phyloP scores from a whole-genome alignment of 2,797 vertebrate genomes.

The Rhinichthys osculus region DNA sequence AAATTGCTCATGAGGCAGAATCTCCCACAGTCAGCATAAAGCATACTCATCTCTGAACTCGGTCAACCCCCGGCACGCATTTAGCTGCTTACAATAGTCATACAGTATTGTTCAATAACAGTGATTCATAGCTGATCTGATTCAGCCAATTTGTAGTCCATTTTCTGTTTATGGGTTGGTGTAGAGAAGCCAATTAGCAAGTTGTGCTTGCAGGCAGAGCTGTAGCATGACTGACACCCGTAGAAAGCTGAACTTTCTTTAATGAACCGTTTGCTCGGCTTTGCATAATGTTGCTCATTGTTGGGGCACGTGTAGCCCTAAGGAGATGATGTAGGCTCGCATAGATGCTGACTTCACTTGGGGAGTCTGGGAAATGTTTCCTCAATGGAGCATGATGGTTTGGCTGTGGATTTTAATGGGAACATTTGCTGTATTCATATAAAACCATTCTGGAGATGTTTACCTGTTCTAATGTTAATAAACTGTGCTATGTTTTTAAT shows the following conservation, averaged over 20 bases:
- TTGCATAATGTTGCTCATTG: constrained; percentile 19
- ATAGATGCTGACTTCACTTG: constrained; percentile 25
- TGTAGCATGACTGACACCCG: constrained; percentile 27
- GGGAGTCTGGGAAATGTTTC: neutral
- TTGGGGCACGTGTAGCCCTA: constrained; percentile 9
- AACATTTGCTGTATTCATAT: constrained; percentile 11
- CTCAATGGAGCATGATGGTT: constrained; percentile 7
- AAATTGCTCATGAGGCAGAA: constrained; percentile 17
- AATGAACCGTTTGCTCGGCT: constrained; percentile 16
- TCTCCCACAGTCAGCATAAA: constrained; percentile 17
- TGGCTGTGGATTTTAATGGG: constrained; percentile 7
- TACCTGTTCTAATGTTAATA: neutral
- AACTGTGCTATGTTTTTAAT: neutral
- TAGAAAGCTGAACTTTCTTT: constrained; percentile 33
- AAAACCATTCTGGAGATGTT: neutral
- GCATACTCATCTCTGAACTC: neutral
- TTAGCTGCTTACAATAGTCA: constrained; percentile 43
- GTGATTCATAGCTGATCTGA: constrained; percentile 48
- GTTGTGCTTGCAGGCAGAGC: constrained; percentile 31
- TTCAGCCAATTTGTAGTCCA: constrained; percentile 43
- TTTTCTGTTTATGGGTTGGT: constrained; percentile 26
- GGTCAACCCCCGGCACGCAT: neutral
- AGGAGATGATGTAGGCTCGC: constrained; percentile 4
- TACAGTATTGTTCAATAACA: constrained; percentile 20
- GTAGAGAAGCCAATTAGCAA: constrained; percentile 45